Conservation (phyloP, 2,888 invertebrate species). For the Spodoptera littoralis region DNA sequence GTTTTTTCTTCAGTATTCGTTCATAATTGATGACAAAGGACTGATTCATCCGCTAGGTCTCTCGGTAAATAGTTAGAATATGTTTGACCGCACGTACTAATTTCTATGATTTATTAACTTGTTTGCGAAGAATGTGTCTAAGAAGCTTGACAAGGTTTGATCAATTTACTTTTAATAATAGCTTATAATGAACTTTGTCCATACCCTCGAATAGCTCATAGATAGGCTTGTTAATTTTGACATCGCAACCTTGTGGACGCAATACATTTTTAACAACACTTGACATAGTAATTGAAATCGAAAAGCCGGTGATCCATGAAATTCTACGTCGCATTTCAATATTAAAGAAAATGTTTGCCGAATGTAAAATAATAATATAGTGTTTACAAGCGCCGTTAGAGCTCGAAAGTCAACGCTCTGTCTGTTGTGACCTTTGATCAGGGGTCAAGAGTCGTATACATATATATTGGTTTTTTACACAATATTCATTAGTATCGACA, state of each 20-base stretch:
- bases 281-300: constrained; percentile 37
- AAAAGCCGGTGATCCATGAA: constrained; percentile 25
- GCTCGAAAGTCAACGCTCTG: constrained; percentile 60
- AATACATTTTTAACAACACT: constrained; percentile 22
- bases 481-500: constrained; percentile 44
- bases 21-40: constrained; percentile 49
- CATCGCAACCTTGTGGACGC: constrained; percentile 37
- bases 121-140: constrained; percentile 23
- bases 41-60: constrained; percentile 33
- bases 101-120: constrained; percentile 50
- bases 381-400: constrained; percentile 50
- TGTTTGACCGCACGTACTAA: constrained; percentile 35
- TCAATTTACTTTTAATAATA: constrained; percentile 53
- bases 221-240: constrained; percentile 31
- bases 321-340: constrained; percentile 31
- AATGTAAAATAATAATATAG: constrained; percentile 27
- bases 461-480: constrained; percentile 43
- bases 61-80: constrained; percentile 35
- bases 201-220: constrained; percentile 17
- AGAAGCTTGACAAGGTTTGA: constrained; percentile 30
- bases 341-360: constrained; percentile 31
- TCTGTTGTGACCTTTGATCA: constrained; percentile 56
- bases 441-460: constrained; percentile 34
- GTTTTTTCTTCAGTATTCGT: constrained; percentile 56
- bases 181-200: constrained; percentile 42